phyloP scores from a whole-genome alignment of 2,888 invertebrate genomes.

The Orthonevra nobilis region DNA sequence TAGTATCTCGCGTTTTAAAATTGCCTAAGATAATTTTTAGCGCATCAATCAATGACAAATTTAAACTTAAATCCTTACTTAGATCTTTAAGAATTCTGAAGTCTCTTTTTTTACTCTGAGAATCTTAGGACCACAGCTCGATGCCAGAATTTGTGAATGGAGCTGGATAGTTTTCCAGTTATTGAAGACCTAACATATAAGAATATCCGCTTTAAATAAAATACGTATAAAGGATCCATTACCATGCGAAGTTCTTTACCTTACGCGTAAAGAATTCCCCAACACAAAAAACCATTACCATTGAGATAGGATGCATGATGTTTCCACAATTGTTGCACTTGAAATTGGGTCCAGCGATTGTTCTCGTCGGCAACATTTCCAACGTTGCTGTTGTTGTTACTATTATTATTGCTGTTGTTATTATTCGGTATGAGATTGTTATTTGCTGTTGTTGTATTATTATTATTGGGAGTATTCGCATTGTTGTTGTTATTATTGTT shows the following conservation, averaged over 20 bases:
- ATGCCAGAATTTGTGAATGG: no score
- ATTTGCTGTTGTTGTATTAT: slow-evolving; percentile 65
- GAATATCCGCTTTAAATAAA: no score
- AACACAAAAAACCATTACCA: slow-evolving; percentile 74
- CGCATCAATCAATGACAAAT: no score
- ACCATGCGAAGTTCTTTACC: slow-evolving; percentile 31
- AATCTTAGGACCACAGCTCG: no score
- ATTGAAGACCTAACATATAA: no score
- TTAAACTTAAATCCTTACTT: no score
- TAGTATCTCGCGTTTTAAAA: no score
- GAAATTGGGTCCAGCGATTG: slow-evolving; percentile 80
- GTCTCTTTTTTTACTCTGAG: no score
- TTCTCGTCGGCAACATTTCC: slow-evolving; percentile 75
- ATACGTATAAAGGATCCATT: no score
- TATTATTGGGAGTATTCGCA: slow-evolving; percentile 68
- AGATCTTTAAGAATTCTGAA: no score
- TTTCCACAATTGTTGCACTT: slow-evolving; percentile 80
- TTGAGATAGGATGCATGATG: slow-evolving; percentile 80
- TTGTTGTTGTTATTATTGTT: slow-evolving; percentile 72
- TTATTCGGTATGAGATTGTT: slow-evolving; percentile 70
- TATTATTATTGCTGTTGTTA: slow-evolving; percentile 54
- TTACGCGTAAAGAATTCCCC: slow-evolving; percentile 21
- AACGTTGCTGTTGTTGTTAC: slow-evolving; percentile 66
- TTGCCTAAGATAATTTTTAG: no score
- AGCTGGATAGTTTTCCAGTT: no score